Base-by-base conservation (phyloP, 2,113 vertebrate species). In the Sterna hirundo region DNA sequence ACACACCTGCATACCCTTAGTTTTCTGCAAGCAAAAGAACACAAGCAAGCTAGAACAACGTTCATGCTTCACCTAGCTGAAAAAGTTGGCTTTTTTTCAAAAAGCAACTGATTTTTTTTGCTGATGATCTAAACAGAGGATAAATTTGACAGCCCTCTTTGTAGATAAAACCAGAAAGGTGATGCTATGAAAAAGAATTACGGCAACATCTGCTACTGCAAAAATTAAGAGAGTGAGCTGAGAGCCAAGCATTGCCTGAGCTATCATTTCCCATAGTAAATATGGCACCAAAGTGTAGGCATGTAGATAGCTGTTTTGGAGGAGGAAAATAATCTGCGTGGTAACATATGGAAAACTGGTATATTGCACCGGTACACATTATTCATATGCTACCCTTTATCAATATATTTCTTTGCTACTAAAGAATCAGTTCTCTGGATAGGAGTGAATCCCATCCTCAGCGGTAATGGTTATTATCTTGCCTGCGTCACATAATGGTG, bases 151-250 rank as follows among this genome's bases (percentile, higher is more conserved):
- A 96, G 64, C 55, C 54, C 54, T 97, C 92, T 96, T 95, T 91
- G 89, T 81, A 97, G 98, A 97, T 96, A 95, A 98, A 97, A 96
- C 20, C 3, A 47, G 94, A 87, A 95, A 92, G 81, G 90, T 95
- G 96, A 96, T 95, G 92, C 96, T 95, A 93, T 97, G 96, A 97
- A 98, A 97, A 97, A 98, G 96, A 96, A 96, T 94, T 95, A 97
- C 86, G 66, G 86, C 90, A 97, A 93, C 97, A 98, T 97, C 96
- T 98, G 96, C 94, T 96, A 85, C 90, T 92, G 94, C 91, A 97
- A 49, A 82, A 97, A 90, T 77, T 34, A 34, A 30, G 27, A 83
- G 86, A 89, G 54, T 71, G 58, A 90, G 55, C 87, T 30, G 57
- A 69, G 40, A 47, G 61, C 30, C 34, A 64, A 18, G 10, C 42